phyloP scores from a whole-genome alignment of 2,888 invertebrate species.

The Nephrotoma appendiculata region DNA sequence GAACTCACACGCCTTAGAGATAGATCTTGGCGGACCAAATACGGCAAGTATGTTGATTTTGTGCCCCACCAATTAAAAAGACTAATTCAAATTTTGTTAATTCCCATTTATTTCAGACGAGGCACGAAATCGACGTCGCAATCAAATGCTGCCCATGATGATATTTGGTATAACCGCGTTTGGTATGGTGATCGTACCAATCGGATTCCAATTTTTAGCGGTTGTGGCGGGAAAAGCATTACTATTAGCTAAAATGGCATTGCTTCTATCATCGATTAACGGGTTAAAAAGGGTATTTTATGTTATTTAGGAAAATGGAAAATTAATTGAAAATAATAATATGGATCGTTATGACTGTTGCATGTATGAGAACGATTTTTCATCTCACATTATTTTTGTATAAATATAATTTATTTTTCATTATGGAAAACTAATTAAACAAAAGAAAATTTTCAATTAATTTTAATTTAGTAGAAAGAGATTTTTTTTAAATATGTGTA shows the following conservation, averaged over 20 bases:
- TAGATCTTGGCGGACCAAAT: slow-evolving; percentile 38
- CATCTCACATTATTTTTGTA: not conserved
- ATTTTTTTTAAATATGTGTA: too few relatives aligned
- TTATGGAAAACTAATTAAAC: not conserved
- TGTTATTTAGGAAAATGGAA: not conserved
- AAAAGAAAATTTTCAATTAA: not conserved
- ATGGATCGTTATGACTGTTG: not conserved
- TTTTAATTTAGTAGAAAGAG: not conserved
- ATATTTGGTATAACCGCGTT: slow-evolving; percentile 65
- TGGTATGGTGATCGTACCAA: slow-evolving; percentile 60
- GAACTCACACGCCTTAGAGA: slow-evolving; percentile 49
- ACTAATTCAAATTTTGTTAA: not conserved
- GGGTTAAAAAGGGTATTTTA: slow-evolving; percentile 53
- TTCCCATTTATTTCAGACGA: slow-evolving; percentile 12
- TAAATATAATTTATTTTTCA: not conserved
- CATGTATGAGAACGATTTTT: not conserved
- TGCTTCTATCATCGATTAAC: slow-evolving; percentile 64
- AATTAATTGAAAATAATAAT: not conserved
- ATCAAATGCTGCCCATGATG: slow-evolving; percentile 60
- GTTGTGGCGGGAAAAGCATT: slow-evolving; percentile 70
- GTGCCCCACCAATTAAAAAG: not conserved
- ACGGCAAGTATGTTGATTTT: slow-evolving; percentile 23
- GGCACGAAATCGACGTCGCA: slow-evolving; percentile 41
- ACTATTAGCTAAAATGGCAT: slow-evolving; percentile 65
- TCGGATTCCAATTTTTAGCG: slow-evolving; percentile 74